These are phyloP conservation scores for Poecile montanus DNA, from an alignment of 2,797 vertebrate species.

Conservation along the genomic window DNA sequence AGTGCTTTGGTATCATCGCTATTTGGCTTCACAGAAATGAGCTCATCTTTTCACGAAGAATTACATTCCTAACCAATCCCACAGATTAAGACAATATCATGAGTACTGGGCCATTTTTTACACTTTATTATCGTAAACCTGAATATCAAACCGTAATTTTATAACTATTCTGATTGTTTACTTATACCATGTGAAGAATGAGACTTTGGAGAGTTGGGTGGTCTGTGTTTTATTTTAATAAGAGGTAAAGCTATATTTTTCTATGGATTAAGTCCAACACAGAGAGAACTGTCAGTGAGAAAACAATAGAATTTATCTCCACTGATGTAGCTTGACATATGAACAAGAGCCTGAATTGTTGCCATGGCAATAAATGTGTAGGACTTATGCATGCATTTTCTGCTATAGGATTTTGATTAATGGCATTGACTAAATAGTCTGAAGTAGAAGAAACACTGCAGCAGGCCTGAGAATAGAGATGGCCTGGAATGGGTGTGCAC, in stretches of 20 bases:
- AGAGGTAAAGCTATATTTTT: slow-evolving; percentile 82
- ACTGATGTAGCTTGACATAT: slow-evolving; percentile 99
- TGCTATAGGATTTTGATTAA: slow-evolving; percentile 97
- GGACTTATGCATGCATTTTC: slow-evolving; percentile 99
- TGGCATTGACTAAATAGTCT: slow-evolving; percentile 88
- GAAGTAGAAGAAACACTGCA: slow-evolving; percentile 74
- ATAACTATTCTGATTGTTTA: slow-evolving; percentile 18
- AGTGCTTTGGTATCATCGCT: slow-evolving; percentile 20
- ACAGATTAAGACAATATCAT: slow-evolving; percentile 50
- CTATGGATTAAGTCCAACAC: slow-evolving; percentile 87
- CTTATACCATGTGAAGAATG: slow-evolving; percentile 4
- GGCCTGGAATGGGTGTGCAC: slow-evolving; percentile 28
- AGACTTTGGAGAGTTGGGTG: slow-evolving; percentile 64
- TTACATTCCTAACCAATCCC: slow-evolving; percentile 42
- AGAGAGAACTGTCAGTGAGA: slow-evolving; percentile 85
- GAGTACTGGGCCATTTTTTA: slow-evolving; percentile 5
- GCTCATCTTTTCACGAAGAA: slow-evolving; percentile 60
- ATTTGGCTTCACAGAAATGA: slow-evolving; percentile 44
- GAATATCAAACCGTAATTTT: slow-evolving; percentile 58
- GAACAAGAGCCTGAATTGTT: slow-evolving; percentile 99
- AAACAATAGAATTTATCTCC: slow-evolving; percentile 97
- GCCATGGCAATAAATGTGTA: slow-evolving; percentile 98
- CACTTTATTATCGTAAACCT: slow-evolving; percentile 18
- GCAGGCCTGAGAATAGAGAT: slow-evolving; percentile 66
- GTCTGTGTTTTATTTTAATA: slow-evolving; percentile 76